Base-by-base conservation (phyloP, 2,888 invertebrate genomes). In the Sphaeridia pumilis region DNA sequence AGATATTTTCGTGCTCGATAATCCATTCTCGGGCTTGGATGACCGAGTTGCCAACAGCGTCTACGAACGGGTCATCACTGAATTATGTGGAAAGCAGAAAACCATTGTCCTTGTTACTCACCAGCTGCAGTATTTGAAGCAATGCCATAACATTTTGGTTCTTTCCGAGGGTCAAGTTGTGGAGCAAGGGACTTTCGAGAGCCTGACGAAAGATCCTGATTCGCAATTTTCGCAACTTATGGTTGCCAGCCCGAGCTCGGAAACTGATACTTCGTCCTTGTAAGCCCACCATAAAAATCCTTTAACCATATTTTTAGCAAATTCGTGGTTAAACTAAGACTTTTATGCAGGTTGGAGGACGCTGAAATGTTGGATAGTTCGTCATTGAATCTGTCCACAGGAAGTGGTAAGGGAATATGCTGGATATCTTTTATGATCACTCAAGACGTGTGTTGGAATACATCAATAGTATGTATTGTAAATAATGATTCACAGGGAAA, bases 41-140 rank as follows among this genome's bases (percentile, higher is more conserved):
- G 66, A 69, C 31, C 69, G 71, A 53, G 75, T 78, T 2, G 74
- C 73, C 1, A 67, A 71, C 24, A 72, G 73, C 43, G 75, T 79
- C 56, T 78, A 78, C 64, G 71, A 75, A 35, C 69, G 71, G 62
- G 76, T 75, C 51, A 74, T 79, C 42, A 66, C 71, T 7, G 72
- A 71, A 25, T 70, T 73, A 22, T 67, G 80, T 21, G 70, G 71
- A 46, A 67, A 71, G 46, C 66, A 70, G 34, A 78, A 78, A 67
- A 76, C 77, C 1, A 69, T 77, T 31, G 67, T 81, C 7, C 71
- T 81, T 28, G 78, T 80, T 27, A 80, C 80, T 1, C 78, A 80
- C 69, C 78, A 80, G 64, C 68, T 78, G 17, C 76, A 79, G 75
- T 76, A 75, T 68, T 66, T 80, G 51, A 71, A 70, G 52, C 70